These are phyloP conservation scores for Dorcus parallelipipedus DNA, from an alignment of 2,888 invertebrate genomes.

Conservation along the genomic window DNA sequence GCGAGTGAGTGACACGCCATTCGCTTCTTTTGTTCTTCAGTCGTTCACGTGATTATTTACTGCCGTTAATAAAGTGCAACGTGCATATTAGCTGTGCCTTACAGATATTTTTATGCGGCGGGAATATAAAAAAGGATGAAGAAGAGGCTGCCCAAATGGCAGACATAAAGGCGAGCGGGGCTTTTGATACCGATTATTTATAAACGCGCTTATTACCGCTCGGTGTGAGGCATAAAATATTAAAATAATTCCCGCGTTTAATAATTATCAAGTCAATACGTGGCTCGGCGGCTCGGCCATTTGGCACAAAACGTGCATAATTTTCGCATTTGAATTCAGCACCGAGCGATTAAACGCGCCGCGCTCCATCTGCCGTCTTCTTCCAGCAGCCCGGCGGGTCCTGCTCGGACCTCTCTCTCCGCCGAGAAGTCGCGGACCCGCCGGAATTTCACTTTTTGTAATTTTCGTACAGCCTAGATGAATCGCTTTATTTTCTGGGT, in stretches of 20 bases:
- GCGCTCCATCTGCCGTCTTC: background rate
- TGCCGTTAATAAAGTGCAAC: too few species aligned
- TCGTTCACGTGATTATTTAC: too few species aligned
- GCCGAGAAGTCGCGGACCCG: background rate
- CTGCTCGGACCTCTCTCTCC: background rate
- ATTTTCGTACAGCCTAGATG: background rate
- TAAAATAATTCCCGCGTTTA: constrained; percentile 38
- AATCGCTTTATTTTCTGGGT: constrained; percentile 6
- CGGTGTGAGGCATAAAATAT: constrained; percentile 41
- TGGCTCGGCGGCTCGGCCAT: constrained; percentile 13
- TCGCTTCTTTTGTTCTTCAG: too few species aligned
- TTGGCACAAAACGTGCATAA: constrained; percentile 8
- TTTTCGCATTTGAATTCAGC: constrained; percentile 15
- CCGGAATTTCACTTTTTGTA: constrained; percentile 3
- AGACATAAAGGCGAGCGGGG: constrained; percentile 2
- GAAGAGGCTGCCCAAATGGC: background rate
- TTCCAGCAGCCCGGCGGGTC: background rate
- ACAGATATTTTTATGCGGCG: background rate
- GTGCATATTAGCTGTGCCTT: too few species aligned
- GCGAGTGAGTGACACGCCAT: too few species aligned
- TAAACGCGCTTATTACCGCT: constrained; percentile 35
- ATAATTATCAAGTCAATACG: constrained; percentile 43
- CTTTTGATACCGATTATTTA: constrained; percentile 31
- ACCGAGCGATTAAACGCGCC: background rate
- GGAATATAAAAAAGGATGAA: background rate